Evolutionary conservation across 2,113 vertebrate species (phyloP).

Genomic region (Brachyhypopomus occidentalis): DNA sequence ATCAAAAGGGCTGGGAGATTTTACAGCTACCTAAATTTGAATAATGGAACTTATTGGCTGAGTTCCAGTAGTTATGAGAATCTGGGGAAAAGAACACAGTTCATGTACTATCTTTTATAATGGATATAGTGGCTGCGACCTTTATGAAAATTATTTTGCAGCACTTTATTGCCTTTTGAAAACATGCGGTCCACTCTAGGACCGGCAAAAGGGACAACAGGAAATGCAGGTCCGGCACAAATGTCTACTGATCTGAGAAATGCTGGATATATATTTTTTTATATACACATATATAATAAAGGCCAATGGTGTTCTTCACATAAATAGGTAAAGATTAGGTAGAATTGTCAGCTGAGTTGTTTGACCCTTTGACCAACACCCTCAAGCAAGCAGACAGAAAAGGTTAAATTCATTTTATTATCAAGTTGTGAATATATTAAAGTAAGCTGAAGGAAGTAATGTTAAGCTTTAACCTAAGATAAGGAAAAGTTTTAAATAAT

Average conservation of each 20-base stretch:
- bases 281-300: too few relatives aligned
- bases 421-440: background rate
- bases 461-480: background rate
- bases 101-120: constrained; percentile 18
- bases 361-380: background rate
- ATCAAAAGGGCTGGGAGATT: constrained; percentile 15
- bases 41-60: constrained; percentile 7
- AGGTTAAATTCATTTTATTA: background rate
- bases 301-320: too few relatives aligned
- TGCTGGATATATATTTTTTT: too few relatives aligned
- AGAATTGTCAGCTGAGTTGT: background rate
- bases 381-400: background rate
- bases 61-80: background rate
- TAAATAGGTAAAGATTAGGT: background rate
- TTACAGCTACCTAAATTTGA: constrained; percentile 17
- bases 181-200: background rate
- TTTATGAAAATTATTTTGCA: constrained; percentile 9
- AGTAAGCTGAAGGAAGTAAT: background rate
- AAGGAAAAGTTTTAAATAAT: background rate
- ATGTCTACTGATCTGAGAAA: too few relatives aligned
- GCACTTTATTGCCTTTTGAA: background rate
- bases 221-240: background rate
- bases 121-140: constrained; percentile 32
- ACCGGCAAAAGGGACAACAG: background rate
- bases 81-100: background rate